Base-by-base conservation (phyloP, 2,888 invertebrate genomes). In the Heliconius ismenius region DNA sequence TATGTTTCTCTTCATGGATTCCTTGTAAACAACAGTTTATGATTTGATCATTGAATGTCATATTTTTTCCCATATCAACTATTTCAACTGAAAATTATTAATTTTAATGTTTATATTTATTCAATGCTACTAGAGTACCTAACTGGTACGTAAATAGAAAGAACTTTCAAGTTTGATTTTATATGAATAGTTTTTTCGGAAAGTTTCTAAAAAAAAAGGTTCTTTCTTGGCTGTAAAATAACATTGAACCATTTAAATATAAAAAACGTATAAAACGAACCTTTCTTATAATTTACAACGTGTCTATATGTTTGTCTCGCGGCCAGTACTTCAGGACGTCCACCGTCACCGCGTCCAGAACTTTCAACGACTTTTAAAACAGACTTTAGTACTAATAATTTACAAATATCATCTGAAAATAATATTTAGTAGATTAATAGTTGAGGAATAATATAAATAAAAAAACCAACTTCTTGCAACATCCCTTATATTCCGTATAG, bases 231-330 rank as follows among this genome's bases (percentile, higher is more conserved):
- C 21, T 49, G 49, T 49, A 6, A 49, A 49, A 21, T 49, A 21
- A 49, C 49, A 49, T 18, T 49, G 6, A 49, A 15, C 2, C 15
- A 49, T 7, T 7, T 18, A 49, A 49, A 49, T 21, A 21, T 21
- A 18, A n/a, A 58, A 58, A 58, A 3, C n/a, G 9, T 58, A 24
- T 15, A 10, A 60, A 24, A 63, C 28, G 58, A n/a, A 76, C 76
- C 72, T 26, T 76, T 64, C 21, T 21, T 15, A 18, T 39, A 82
- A 62, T 39, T 9, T 4, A 74, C 70, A 10, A 88, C 70, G 3
- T 73, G 79, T 70, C 88, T 81, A 0, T 81, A 79, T 7, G 86
- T 21, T 4, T 84, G 83, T 13, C 89, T 78, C 1, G 88, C 89
- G 6, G 77, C 76, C 0, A 86, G 64, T 0, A 86, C 83, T 0